phyloP scores from a whole-genome alignment of 1,140 invertebrate genomes.

The Drosophila equinoxialis region DNA sequence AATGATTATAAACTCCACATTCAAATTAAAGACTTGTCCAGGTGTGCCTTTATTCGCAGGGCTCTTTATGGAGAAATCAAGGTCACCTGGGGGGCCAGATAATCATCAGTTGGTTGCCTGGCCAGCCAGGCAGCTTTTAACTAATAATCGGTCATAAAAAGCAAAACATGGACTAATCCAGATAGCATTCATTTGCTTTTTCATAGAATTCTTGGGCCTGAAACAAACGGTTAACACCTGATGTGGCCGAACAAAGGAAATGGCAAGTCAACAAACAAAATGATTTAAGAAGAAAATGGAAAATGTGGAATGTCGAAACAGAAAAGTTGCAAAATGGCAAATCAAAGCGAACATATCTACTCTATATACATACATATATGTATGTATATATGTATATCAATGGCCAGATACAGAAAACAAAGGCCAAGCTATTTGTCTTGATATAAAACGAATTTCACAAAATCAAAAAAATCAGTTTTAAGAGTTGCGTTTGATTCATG shows the following conservation, averaged over 20 bases:
- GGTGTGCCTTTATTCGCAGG: no score
- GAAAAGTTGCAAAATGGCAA: neutral
- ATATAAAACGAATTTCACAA: neutral
- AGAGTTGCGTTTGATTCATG: neutral
- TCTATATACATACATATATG: neutral
- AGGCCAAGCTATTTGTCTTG: slow-evolving; percentile 3
- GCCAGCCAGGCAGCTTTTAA: no score
- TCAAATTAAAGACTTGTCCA: no score
- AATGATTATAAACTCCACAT: no score
- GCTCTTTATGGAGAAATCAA: no score
- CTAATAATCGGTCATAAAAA: no score
- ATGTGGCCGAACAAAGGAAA: neutral
- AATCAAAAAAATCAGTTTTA: neutral
- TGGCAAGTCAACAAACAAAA: slow-evolving; percentile 1
- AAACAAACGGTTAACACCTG: slow-evolving; percentile 8
- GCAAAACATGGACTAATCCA: no score
- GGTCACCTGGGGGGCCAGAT: no score
- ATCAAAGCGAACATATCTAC: neutral
- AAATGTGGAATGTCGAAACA: neutral
- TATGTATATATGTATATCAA: no score
- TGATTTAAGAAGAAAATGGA: neutral
- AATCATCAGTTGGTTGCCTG: no score
- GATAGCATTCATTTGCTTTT: no score
- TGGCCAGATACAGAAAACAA: neutral
- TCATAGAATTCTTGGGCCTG: neutral